Evolutionary conservation across 1,140 invertebrate genomes (phyloP), one percentile per base, ranked within the genome.

Genomic region (Diachasma alloeum): DNA sequence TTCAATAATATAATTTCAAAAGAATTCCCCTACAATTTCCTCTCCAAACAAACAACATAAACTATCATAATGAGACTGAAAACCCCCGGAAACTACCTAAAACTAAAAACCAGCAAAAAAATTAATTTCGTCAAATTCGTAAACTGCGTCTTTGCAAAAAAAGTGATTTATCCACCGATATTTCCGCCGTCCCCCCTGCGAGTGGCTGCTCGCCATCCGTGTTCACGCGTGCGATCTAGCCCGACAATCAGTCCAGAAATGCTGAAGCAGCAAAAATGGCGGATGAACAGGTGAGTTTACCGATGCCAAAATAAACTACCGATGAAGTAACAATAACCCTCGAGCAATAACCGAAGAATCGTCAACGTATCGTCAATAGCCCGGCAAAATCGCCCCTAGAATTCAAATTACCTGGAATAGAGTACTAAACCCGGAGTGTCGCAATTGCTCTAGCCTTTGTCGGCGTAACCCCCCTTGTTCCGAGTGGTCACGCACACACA

Each of bases 201-300:
- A n/a, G n/a, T n/a, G 6, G 2, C 31, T 31, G 31, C 31, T 31
- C 31, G n/a, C n/a, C 31, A 3, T 2, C 31, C 2, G n/a, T 46
- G 10, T 46, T 46, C 44, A 46, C 44, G 44, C 44, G 44, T 46
- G 44, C 44, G 44, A 46, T 46, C n/a, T 46, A 46, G 53, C 53
- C 19, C 53, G 13, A 59, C 19, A 59, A 19, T 83, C 78, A 83
- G 72, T 80, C 79, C 81, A 85, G 81, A 87, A 90, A 91, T 91
- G 90, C 88, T 80, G 87, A 84, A 59, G 82, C 82, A 84, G 81
- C 83, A 85, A 90, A 91, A 91, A 92, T 92, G 91, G 91, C 91
- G 90, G 91, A 92, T 82, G 91, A 92, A 90, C 91, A 92, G 91
- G 91, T 92, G 87, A 90, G 88, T 89, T 82, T 81, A 82, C 53